These are phyloP conservation scores for Pterois miles DNA, from an alignment of 2,797 vertebrate species.

Conservation along the genomic window DNA sequence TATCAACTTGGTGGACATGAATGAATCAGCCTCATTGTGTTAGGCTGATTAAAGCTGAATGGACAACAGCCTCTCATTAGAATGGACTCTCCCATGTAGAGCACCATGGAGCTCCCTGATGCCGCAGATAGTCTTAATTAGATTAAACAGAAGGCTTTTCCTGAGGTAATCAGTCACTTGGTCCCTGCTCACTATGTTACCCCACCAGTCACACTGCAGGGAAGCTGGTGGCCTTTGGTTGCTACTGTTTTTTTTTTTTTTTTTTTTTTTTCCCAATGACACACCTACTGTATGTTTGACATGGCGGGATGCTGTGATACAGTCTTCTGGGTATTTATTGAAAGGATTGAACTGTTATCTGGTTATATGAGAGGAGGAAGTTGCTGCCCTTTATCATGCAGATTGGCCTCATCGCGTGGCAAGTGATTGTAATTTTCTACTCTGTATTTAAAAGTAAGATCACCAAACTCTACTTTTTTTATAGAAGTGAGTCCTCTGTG, in stretches of 20 bases:
- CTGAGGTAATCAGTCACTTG: conserved; percentile 84
- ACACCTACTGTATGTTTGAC: neutral
- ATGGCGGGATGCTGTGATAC: neutral
- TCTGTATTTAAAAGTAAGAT: neutral
- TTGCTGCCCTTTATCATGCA: neutral
- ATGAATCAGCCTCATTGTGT: conserved; percentile 62
- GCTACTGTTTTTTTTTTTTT: neutral
- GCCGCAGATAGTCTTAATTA: conserved; percentile 84
- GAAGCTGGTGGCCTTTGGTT: conserved; percentile 17
- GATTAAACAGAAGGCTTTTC: conserved; percentile 86
- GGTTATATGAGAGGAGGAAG: neutral
- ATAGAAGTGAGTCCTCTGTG: neutral
- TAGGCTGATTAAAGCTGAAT: conserved; percentile 67
- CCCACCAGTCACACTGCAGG: conserved; percentile 25
- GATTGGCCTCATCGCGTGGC: neutral
- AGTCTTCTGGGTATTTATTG: neutral
- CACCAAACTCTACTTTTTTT: neutral
- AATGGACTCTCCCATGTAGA: conserved; percentile 63
- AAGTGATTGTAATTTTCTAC: neutral
- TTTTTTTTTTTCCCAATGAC: neutral
- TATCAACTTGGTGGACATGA: conserved; percentile 43
- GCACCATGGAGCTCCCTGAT: conserved; percentile 70
- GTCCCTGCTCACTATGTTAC: conserved; percentile 70
- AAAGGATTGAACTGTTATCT: conserved; percentile 13
- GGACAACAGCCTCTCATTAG: conserved; percentile 61